Evolutionary conservation across 2,113 vertebrate species (phyloP).

Genomic region (Struthio camelus): DNA sequence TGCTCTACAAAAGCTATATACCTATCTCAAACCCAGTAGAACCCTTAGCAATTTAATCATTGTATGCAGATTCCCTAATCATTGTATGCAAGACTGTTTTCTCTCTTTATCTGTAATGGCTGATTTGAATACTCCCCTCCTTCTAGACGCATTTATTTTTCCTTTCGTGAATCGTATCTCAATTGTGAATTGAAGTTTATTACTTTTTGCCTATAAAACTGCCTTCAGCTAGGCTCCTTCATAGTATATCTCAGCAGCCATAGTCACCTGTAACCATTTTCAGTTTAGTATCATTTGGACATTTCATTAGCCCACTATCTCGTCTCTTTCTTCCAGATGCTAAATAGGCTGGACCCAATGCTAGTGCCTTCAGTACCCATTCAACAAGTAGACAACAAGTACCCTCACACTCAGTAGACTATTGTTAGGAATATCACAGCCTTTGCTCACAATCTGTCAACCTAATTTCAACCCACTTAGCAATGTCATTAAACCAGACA

Average conservation of each 20-base stretch:
- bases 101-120: neutral
- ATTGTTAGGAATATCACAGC: slow-evolving; percentile 56
- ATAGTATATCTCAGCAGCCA: neutral
- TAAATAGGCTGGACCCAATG: slow-evolving; percentile 6
- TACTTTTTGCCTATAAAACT: neutral
- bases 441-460: slow-evolving; percentile 63
- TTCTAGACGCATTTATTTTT: neutral
- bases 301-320: slow-evolving; percentile 14
- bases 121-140: neutral
- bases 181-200: neutral
- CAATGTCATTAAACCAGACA: slow-evolving; percentile 48
- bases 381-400: no score
- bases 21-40: neutral
- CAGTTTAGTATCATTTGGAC: neutral
- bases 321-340: slow-evolving; percentile 48
- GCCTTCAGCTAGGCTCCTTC: neutral
- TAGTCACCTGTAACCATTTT: slow-evolving; percentile 26
- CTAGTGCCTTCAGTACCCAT: slow-evolving; percentile 39
- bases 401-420: slow-evolving; percentile 25
- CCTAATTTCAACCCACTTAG: slow-evolving; percentile 55
- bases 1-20: neutral
- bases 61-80: neutral
- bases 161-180: neutral
- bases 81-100: neutral
- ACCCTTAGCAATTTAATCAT: neutral